These are phyloP conservation scores for Philotrypesis tridentata DNA, from an alignment of 1,140 invertebrate genomes.

Conservation along the genomic window DNA sequence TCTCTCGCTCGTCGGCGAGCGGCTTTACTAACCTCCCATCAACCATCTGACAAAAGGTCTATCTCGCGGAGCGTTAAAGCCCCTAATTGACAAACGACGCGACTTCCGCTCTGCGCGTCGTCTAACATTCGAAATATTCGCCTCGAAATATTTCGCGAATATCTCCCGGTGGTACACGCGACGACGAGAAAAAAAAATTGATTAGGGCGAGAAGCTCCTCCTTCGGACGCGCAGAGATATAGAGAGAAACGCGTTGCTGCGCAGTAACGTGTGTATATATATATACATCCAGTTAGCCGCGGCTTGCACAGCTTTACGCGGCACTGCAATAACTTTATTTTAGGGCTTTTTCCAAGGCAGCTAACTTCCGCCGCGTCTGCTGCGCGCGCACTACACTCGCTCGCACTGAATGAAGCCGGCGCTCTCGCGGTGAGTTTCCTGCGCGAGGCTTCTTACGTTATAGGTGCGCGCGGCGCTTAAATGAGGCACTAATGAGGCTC, in stretches of 20 bases:
- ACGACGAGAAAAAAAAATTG: neutral
- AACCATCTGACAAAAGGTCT: neutral
- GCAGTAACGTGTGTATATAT: too few species aligned
- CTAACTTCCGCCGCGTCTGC: neutral
- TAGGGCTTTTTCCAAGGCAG: slow-evolving; percentile 41
- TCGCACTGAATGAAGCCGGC: neutral
- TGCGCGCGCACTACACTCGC: neutral
- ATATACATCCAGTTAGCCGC: neutral
- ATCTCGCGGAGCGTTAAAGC: too few species aligned
- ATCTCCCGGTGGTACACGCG: too few species aligned
- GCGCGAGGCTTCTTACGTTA: neutral
- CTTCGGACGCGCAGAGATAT: neutral
- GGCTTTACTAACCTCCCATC: too few species aligned
- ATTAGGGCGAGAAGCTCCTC: neutral
- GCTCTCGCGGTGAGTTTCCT: neutral
- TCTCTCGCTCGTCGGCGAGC: too few species aligned
- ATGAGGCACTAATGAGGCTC: neutral
- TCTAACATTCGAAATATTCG: neutral
- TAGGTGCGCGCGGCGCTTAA: too few species aligned
- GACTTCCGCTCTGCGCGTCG: neutral
- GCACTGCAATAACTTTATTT: slow-evolving; percentile 58
- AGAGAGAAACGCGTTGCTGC: too few species aligned
- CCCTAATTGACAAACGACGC: neutral
- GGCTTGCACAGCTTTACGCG: neutral
- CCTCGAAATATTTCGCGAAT: neutral